These are phyloP conservation scores for Crioceris asparagi DNA, from an alignment of 2,888 invertebrate genomes.

Conservation along the genomic window DNA sequence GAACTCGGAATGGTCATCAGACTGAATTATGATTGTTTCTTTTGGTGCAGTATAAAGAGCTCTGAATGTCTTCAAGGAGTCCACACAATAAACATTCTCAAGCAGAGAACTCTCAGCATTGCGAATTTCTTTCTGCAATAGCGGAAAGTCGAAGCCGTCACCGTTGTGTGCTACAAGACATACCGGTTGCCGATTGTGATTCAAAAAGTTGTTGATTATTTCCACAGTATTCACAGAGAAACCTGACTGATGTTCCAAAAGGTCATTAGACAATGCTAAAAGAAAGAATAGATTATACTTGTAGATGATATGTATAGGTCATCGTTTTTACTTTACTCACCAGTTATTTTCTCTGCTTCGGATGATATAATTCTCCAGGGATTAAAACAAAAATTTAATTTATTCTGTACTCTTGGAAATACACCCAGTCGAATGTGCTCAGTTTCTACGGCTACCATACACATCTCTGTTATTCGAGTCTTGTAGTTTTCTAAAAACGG, in stretches of 20 bases:
- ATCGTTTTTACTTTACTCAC: slow-evolving; percentile 26
- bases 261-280: slow-evolving; percentile 55
- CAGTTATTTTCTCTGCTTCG: slow-evolving; percentile 39
- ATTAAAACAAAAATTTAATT: slow-evolving; percentile 58
- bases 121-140: slow-evolving; percentile 53
- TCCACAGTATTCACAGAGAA: slow-evolving; percentile 49
- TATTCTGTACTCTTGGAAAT: slow-evolving; percentile 57
- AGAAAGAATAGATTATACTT: slow-evolving; percentile 12
- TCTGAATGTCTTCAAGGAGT: slow-evolving; percentile 51
- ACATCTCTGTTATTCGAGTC: slow-evolving; percentile 60
- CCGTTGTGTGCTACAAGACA: slow-evolving; percentile 81
- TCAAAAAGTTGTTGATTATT: slow-evolving; percentile 52
- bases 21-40: no score
- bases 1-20: background rate
- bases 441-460: slow-evolving; percentile 52
- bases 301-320: background rate
- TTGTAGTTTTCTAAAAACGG: slow-evolving; percentile 42
- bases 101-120: slow-evolving; percentile 41
- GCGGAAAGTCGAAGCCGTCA: slow-evolving; percentile 64
- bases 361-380: slow-evolving; percentile 46
- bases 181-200: slow-evolving; percentile 53
- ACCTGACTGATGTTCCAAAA: slow-evolving; percentile 49
- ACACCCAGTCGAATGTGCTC: slow-evolving; percentile 39
- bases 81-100: slow-evolving; percentile 51
- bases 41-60: no score